A percentile compares a stretch with the other conserved stretches of the same genome.
Conservation (phyloP, 2,113 vertebrate genomes). For the Isurus oxyrinchus region DNA sequence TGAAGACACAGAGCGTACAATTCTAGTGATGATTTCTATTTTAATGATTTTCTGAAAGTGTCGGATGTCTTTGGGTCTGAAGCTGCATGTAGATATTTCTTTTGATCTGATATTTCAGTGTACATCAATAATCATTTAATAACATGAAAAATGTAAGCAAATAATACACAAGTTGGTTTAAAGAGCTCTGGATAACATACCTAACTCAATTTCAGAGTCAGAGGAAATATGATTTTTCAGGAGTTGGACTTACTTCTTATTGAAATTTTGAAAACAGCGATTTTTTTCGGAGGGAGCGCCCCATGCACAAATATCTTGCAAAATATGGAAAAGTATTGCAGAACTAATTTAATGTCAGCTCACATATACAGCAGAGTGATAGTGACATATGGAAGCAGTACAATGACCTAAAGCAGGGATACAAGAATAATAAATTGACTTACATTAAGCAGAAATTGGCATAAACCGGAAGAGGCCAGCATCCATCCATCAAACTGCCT, state of each 20-base stretch:
- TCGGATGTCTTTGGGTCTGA: not conserved
- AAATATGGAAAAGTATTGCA: not conserved
- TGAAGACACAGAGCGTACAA: not conserved
- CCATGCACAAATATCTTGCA: not conserved
- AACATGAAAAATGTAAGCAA: not conserved
- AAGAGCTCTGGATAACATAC: not conserved
- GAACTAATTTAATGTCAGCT: not conserved
- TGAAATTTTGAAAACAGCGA: not conserved
- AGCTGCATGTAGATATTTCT: not conserved
- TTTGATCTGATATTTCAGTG: not conserved
- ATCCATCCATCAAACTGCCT: not conserved
- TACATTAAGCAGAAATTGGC: not conserved
- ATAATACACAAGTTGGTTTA: not conserved
- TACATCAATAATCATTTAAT: not conserved
- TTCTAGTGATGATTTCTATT: not conserved
- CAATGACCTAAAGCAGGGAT: not conserved
- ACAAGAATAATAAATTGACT: not conserved
- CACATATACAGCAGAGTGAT: not conserved
- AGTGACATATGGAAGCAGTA: slow-evolving; percentile 3
- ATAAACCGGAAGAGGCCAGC: not conserved
- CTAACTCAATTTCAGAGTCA: not conserved
- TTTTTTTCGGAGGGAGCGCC: not conserved
- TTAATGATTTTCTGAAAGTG: not conserved
- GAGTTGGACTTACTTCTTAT: not conserved
- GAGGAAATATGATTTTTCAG: not conserved